Conservation (phyloP, 2,797 vertebrate genomes). For the Karalla daura region DNA sequence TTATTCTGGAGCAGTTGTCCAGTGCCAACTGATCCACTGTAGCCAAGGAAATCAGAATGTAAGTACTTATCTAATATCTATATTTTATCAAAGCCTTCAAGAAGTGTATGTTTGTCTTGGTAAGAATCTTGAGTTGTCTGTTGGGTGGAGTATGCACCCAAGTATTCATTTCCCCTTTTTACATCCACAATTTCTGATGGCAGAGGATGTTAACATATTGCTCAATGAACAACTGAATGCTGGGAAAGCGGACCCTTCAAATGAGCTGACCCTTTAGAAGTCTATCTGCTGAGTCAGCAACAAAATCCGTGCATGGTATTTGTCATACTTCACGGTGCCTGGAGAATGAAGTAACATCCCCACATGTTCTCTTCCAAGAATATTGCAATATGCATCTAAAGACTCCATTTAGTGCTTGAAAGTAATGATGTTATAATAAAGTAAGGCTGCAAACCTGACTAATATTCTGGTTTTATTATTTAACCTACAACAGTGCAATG, state of each 20-base stretch:
- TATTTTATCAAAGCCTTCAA: conserved; percentile 3
- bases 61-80: background rate
- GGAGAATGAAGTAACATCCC: background rate
- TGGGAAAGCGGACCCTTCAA: conserved; percentile 37
- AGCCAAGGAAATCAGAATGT: conserved; percentile 13
- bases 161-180: conserved; percentile 75
- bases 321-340: conserved; percentile 13
- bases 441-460: background rate
- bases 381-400: too few relatives aligned
- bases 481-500: background rate
- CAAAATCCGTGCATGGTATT: conserved; percentile 31
- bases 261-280: conserved; percentile 34
- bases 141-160: conserved; percentile 35
- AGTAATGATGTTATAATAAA: background rate
- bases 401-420: too few relatives aligned
- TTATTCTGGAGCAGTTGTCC: background rate
- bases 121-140: conserved; percentile 23
- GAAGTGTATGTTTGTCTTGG: background rate
- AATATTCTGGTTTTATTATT: too few relatives aligned
- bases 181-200: conserved; percentile 67
- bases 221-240: conserved; percentile 62
- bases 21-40: background rate
- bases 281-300: conserved; percentile 61
- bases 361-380: background rate
- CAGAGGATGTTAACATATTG: conserved; percentile 70